Conservation (phyloP, 2,888 invertebrate species). For the Proisotoma minuta region DNA sequence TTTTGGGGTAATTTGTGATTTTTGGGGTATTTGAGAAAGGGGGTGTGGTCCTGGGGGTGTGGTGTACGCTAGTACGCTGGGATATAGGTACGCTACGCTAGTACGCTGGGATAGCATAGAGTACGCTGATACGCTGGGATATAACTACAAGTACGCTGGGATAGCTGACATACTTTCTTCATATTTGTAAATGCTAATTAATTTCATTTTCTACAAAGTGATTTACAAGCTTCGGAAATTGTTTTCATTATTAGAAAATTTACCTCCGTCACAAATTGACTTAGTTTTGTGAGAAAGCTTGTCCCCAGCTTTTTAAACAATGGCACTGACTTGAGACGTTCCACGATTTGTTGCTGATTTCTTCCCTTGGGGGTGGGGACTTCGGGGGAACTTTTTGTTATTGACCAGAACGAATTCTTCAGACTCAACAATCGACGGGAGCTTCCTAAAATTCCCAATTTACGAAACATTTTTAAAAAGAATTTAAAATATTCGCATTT, state of each 20-base stretch:
- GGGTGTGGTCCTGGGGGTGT: too few relatives aligned
- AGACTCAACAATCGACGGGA: slow-evolving; percentile 22
- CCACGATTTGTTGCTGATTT: slow-evolving; percentile 52
- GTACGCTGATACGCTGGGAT: neutral
- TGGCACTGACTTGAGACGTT: slow-evolving; percentile 75
- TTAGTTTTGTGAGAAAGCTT: slow-evolving; percentile 71
- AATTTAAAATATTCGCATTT: too few relatives aligned
- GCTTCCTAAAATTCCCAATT: too few relatives aligned
- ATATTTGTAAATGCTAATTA: too few relatives aligned
- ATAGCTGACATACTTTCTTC: too few relatives aligned
- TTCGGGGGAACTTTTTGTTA: neutral
- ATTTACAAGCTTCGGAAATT: too few relatives aligned
- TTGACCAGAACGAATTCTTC: slow-evolving; percentile 22
- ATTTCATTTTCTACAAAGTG: too few relatives aligned
- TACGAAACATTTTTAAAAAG: too few relatives aligned
- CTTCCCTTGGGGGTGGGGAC: slow-evolving; percentile 8
- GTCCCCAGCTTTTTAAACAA: slow-evolving; percentile 67
- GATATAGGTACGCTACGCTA: too few relatives aligned
- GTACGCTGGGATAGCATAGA: too few relatives aligned
- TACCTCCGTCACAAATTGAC: slow-evolving; percentile 79
- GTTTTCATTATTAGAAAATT: slow-evolving; percentile 48
- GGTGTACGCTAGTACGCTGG: too few relatives aligned
- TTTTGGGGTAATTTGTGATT: too few relatives aligned
- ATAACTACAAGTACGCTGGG: neutral
- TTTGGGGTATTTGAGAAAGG: neutral